A percentile compares a stretch with the other conserved stretches of the same genome.
These are phyloP conservation scores for Pterostichus madidus DNA, from an alignment of 2,888 invertebrate species.

Conservation along the genomic window DNA sequence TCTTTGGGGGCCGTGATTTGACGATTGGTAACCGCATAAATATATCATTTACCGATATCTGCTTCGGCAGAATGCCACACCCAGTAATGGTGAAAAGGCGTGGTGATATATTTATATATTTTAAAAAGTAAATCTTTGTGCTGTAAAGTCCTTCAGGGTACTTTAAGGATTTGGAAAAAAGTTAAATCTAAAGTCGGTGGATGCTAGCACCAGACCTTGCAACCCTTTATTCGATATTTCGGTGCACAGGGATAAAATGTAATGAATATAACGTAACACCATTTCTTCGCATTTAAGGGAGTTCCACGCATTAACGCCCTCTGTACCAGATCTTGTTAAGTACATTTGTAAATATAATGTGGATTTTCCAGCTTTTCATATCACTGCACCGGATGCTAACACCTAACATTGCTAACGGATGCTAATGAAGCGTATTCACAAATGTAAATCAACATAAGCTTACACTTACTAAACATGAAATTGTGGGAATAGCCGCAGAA, in stretches of 20 bases:
- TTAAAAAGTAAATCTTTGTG: no score
- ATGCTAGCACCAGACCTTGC: not conserved
- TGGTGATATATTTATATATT: no score
- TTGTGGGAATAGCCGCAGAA: not conserved
- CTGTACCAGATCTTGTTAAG: constrained; percentile 17
- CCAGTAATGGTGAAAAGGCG: no score
- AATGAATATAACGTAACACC: not conserved
- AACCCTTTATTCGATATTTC: not conserved
- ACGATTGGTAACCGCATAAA: no score
- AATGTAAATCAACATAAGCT: not conserved
- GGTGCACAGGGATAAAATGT: not conserved
- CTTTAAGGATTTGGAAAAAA: not conserved
- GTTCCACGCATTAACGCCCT: not conserved
- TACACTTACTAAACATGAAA: not conserved
- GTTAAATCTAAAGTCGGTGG: not conserved
- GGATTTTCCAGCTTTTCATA: constrained; percentile 6
- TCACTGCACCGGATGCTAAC: not conserved
- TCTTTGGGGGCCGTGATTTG: no score
- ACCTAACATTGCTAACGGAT: not conserved
- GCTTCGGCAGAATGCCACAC: no score
- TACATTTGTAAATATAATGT: constrained; percentile 35
- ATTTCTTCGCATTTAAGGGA: constrained; percentile 15
- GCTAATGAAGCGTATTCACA: not conserved
- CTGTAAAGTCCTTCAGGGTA: no score
- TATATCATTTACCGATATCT: no score